Evolutionary conservation across 2,797 vertebrate species (phyloP), one percentile per base, ranked within the genome.

Genomic region (Pterois miles): DNA sequence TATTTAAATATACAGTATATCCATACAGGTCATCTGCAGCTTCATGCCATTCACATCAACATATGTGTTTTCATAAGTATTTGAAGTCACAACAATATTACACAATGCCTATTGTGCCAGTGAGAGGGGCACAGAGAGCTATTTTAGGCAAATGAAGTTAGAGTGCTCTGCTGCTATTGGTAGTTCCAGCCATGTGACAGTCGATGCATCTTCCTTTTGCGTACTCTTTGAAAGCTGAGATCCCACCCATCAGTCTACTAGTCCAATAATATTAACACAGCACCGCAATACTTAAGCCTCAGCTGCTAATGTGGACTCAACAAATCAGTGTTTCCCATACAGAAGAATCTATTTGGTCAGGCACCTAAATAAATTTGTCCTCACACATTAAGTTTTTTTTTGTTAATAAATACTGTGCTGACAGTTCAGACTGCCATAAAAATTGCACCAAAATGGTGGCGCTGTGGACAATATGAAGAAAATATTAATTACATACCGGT

Each of bases 81-180:
- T 71, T 38, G 6, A 57, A 65, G 20, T 76, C 71, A 16, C 67
- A n/a, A n/a, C 4, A 60, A 60, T 31, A n/a, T 78, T 64, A n/a
- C 50, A 58, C 65, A 62, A 31, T 14, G 36, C 36, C 18, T 71
- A 40, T 63, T 77, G 53, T 79, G 52, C 74, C 71, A 64, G 50
- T 54, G 33, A 31, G 31, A 25, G 18, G 14, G 10, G 9, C 2
- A 25, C 43, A n/a, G 36, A 48, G 22, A 50, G 71, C 34, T 86
- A 76, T 89, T 85, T 70, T 53, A 20, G n/a, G 64, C 23, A 70
- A 73, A 23, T 68, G 27, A 56, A 36, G n/a, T 65, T 20, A 6
- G 8, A 65, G 27, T 23, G 22, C 53, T 40, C 14, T 64, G 40
- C 29, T 7, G 4, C 43, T 66, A 2, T 16, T 65, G 43, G 36